phyloP scores from a whole-genome alignment of 2,797 vertebrate species.

The Hapalemur alaotrensis region DNA sequence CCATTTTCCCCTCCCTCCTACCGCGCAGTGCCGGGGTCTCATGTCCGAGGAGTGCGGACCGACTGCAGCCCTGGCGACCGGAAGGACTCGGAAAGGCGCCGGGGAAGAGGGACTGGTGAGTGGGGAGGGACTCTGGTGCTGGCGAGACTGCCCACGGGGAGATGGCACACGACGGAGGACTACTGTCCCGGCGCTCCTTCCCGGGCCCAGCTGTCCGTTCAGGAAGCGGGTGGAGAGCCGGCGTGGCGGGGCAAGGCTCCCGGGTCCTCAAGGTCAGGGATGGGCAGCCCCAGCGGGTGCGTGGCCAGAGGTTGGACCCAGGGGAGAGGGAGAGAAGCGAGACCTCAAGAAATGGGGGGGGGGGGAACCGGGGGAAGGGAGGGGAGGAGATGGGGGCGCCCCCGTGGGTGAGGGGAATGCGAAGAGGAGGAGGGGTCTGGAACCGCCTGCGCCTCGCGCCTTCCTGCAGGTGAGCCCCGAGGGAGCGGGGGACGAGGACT shows the following conservation, averaged over 20 bases:
- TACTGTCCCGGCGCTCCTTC: not conserved
- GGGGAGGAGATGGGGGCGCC: not conserved
- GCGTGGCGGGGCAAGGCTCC: not conserved
- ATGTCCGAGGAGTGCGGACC: slow-evolving; percentile 90
- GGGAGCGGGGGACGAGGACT: slow-evolving; percentile 89
- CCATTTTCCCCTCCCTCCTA: not conserved
- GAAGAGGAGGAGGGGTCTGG: not conserved
- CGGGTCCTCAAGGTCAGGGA: not conserved
- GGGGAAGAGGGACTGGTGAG: slow-evolving; percentile 82
- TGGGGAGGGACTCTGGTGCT: not conserved
- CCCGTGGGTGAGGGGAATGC: not conserved
- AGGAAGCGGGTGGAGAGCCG: not conserved
- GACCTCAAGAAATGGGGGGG: fast-evolving
- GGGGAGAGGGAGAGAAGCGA: not conserved
- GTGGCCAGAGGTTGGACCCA: not conserved
- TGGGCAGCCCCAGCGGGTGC: not conserved
- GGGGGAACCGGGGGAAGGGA: not conserved
- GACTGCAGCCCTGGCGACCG: slow-evolving; percentile 81
- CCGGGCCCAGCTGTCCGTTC: not conserved
- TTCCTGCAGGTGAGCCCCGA: slow-evolving; percentile 84
- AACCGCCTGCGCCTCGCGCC: not conserved
- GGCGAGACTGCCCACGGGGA: not conserved
- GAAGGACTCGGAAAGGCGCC: slow-evolving; percentile 82
- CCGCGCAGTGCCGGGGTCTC: slow-evolving; percentile 75
- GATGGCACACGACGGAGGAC: not conserved